Base-by-base conservation (phyloP, 2,113 vertebrate species). In the Dromaius novaehollandiae region DNA sequence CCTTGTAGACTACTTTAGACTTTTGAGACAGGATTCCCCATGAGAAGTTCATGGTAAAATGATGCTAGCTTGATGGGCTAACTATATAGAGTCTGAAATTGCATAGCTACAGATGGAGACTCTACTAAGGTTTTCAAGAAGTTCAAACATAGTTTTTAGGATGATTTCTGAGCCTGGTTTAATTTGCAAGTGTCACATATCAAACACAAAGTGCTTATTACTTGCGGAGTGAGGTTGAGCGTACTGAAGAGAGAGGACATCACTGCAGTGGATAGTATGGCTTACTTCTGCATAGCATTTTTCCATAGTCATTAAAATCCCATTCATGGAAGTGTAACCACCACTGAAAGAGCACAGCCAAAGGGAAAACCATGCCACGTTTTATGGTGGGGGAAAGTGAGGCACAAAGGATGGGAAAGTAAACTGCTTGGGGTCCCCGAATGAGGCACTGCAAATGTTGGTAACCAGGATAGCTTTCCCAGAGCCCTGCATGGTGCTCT, bases 241-340 rank as follows among this genome's bases (percentile, higher is more conserved):
- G 13, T 50, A 13, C 24, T 53, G 64, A 70, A 66, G 44, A 21
- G 32, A 25, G 3, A 40, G 16, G 56, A 71, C 34, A 38, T 6
- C 30, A 5, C 10, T 2, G 1, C 40, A 1, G 0, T 26, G 48
- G 32, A 46, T 53, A 30, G 15, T 9, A 2, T 3, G 4, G 9
- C 56, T 70, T 19, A 22, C 1, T 76, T 79, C 53, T 40, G 6
- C 40, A 22, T 9, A 58, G 44, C 1, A 3, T 79, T 80, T 86
- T n/a, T 10, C 40, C 71, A 14, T 40, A 12, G 3, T 6, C 79
- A 44, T 19, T 83, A 65, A 91, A 87, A 89, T 56, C 82, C 14
- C 53, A 40, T 38, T 73, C 53, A 26, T 0, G 0, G 34, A 3
- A 32, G 15, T 34, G 9, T 16, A 34, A 34, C 34, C 28, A 32